Base-by-base conservation (phyloP, 2,797 vertebrate species). In the Esox lucius region DNA sequence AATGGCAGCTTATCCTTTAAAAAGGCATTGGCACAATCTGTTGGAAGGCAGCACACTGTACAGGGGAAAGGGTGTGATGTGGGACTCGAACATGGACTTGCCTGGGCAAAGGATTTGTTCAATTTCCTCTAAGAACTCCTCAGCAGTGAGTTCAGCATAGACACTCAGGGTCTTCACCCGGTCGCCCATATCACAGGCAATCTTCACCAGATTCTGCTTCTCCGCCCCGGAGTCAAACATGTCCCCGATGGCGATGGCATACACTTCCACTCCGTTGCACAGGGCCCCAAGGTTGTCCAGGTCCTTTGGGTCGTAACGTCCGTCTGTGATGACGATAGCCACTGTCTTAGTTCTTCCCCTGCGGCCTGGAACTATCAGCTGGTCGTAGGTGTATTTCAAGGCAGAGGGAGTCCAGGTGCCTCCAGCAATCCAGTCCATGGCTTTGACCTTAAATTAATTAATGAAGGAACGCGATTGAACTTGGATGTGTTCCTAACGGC, bases 341-440 rank as follows among this genome's bases (percentile, higher is more conserved):
- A 81, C 72, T 16, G 81, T 78, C 68, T 85, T 83, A 13, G 79
- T 82, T 13, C 79, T 68, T 5, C 67, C 6, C 39, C 81, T 70
- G 67, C 80, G 51, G 1, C 77, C 79, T n/a, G 81, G 80, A 26
- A 72, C 42, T 61, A 85, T 83, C 24, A 86, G 70, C 6, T 78
- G 26, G n/a, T 82, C 82, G 33, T 96, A 95, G 75, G 95, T 94
- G 71, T 93, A 96, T 74, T 94, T 93, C 72, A 96, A 92, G 65
- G 95, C 95, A 0, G 95, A 96, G 0, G 94, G 94, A 0, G 95
- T 96, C 94, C 94, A 96, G 49, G 95, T 96, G 80, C 95, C 95
- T 0, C 95, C 95, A 0, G 95, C 95, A 0, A 96, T 96, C 95
- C 95, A 96, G 80, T 96, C 93, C 4, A 96, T 80, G 75, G 73